A percentile compares a stretch with the other conserved stretches of the same genome.
Evolutionary conservation across 2,113 vertebrate species (phyloP).

Genomic region (Furnarius figulus): DNA sequence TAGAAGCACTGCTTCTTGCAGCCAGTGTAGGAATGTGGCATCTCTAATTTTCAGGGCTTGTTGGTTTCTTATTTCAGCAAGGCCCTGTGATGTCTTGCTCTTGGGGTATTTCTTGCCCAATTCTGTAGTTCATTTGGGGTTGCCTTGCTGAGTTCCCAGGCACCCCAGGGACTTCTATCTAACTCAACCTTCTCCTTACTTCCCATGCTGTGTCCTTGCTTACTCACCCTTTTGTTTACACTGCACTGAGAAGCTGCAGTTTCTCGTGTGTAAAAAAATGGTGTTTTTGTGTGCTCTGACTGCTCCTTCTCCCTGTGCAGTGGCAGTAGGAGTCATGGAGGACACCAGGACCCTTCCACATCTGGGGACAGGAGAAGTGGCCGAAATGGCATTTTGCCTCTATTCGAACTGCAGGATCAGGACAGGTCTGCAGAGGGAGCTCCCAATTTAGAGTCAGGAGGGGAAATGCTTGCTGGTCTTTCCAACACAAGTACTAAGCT

Average conservation of each 20-base stretch:
- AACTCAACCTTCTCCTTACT: not conserved
- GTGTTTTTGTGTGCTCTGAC: not conserved
- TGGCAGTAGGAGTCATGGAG: not conserved
- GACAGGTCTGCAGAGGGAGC: conserved; percentile 54
- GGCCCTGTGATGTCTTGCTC: not conserved
- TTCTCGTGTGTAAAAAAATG: not conserved
- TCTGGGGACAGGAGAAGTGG: not conserved
- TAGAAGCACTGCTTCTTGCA: not conserved
- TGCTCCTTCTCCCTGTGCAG: not conserved
- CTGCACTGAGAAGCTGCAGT: not conserved
- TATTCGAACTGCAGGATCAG: not conserved
- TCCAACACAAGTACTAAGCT: not conserved
- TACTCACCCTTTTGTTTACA: not conserved
- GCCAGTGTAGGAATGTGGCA: accelerated
- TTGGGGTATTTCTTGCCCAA: not conserved
- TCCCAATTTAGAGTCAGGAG: conserved; percentile 21
- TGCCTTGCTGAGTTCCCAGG: not conserved
- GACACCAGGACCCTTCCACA: accelerated
- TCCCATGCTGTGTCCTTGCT: not conserved
- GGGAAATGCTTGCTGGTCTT: not conserved
- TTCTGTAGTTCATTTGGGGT: not conserved
- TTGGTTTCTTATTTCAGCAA: not conserved
- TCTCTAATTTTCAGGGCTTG: not conserved
- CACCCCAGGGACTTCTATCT: not conserved
- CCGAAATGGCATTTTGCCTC: not conserved